phyloP scores from a whole-genome alignment of 2,888 invertebrate genomes.

The Tineola bisselliella region DNA sequence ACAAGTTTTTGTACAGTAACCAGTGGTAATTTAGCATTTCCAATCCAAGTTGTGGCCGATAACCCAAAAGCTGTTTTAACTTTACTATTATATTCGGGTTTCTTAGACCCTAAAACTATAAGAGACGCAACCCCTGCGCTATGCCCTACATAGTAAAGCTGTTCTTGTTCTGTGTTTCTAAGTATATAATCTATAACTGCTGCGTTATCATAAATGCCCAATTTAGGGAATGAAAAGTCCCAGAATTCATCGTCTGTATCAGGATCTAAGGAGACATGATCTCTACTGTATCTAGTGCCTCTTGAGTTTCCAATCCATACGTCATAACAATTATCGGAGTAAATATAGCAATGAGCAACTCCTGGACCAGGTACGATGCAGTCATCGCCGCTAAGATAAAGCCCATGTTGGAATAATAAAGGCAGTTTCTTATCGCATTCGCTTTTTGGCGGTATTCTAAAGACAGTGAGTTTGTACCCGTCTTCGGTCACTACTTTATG shows the following conservation, averaged over 20 bases:
- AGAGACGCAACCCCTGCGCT: slow-evolving; percentile 42
- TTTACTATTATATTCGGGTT: slow-evolving; percentile 48
- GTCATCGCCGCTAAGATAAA: slow-evolving; percentile 73
- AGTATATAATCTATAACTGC: slow-evolving; percentile 54
- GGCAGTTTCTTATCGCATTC: slow-evolving; percentile 31
- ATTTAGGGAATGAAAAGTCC: slow-evolving; percentile 54
- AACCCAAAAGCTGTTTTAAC: slow-evolving; percentile 48
- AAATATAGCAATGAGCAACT: slow-evolving; percentile 50
- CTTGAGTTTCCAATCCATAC: slow-evolving; percentile 59
- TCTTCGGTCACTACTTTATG: not conserved
- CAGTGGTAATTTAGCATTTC: slow-evolving; percentile 50
- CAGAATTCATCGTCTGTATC: slow-evolving; percentile 42
- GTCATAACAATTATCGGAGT: slow-evolving; percentile 50
- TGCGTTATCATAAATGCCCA: slow-evolving; percentile 50
- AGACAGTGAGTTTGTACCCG: not conserved
- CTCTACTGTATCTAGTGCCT: slow-evolving; percentile 47
- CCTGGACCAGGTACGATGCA: slow-evolving; percentile 74
- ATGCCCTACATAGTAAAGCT: slow-evolving; percentile 49
- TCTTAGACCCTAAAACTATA: slow-evolving; percentile 43
- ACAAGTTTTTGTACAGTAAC: slow-evolving; percentile 39
- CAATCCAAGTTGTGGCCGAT: slow-evolving; percentile 54
- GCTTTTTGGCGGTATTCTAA: not conserved
- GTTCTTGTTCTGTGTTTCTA: slow-evolving; percentile 34
- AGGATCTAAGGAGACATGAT: slow-evolving; percentile 44
- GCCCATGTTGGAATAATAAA: slow-evolving; percentile 70